Conservation (phyloP, 1,140 invertebrate genomes). For the Drosophila insularis region DNA sequence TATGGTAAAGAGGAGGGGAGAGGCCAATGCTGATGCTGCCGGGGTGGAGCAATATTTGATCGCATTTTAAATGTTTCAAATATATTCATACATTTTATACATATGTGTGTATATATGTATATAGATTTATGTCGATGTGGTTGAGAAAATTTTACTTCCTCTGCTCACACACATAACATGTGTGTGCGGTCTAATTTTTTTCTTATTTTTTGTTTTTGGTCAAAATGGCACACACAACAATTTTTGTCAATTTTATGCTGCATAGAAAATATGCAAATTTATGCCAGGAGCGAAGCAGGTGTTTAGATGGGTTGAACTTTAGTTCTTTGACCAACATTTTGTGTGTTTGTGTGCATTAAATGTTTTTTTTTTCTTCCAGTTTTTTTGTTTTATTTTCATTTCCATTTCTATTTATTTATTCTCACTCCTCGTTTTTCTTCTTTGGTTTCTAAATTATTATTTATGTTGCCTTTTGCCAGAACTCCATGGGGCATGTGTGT, state of each 20-base stretch:
- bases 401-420: slow-evolving; percentile 20
- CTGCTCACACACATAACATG: not conserved
- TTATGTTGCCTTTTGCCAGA: slow-evolving; percentile 30
- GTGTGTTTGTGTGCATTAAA: slow-evolving; percentile 38
- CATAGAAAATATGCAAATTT: slow-evolving; percentile 53
- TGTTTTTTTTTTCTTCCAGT: not conserved
- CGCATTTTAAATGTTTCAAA: slow-evolving; percentile 51
- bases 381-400: slow-evolving; percentile 11
- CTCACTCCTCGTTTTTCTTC: slow-evolving; percentile 6
- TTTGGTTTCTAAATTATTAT: slow-evolving; percentile 42
- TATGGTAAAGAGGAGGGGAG: not conserved
- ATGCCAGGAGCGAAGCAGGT: not conserved
- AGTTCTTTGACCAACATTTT: slow-evolving; percentile 32
- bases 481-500: not conserved
- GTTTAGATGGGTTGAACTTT: slow-evolving; percentile 8
- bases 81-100: slow-evolving; percentile 14
- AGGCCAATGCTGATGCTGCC: not conserved
- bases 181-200: slow-evolving; percentile 7
- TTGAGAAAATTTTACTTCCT: slow-evolving; percentile 15
- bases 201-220: not conserved
- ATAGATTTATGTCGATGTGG: slow-evolving; percentile 16
- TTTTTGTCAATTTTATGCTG: slow-evolving; percentile 43
- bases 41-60: slow-evolving; percentile 35
- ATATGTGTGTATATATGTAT: not conserved
- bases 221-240: slow-evolving; percentile 21